Conservation (phyloP, 92 coral and sea anemone genomes). For the Parazoanthus darwini region DNA sequence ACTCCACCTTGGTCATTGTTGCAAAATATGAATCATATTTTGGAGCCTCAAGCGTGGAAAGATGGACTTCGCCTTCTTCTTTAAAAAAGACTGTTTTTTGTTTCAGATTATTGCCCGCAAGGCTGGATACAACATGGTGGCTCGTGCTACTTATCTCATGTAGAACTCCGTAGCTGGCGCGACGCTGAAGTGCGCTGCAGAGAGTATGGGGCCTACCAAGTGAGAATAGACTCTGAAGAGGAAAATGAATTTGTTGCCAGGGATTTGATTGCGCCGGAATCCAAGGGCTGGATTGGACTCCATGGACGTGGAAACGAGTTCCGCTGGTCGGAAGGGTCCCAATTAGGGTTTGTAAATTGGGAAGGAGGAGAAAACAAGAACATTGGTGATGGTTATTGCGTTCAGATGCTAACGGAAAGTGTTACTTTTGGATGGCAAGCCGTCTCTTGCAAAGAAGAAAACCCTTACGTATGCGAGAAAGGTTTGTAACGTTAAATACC, state of each 20-base stretch:
- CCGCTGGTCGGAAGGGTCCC: constrained; percentile 36
- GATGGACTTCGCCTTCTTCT: too few species aligned
- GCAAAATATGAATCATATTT: too few species aligned
- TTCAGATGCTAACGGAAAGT: constrained; percentile 23
- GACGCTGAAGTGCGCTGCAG: constrained; percentile 25
- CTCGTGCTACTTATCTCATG: constrained; percentile 22
- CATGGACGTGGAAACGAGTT: neutral
- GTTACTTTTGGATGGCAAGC: constrained; percentile 35
- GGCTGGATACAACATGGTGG: constrained; percentile 40
- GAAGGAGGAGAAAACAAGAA: constrained; percentile 40
- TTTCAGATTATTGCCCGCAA: constrained; percentile 31
- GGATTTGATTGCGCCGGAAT: constrained; percentile 17
- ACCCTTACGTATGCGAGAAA: constrained; percentile 36
- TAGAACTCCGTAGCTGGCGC: constrained; percentile 14
- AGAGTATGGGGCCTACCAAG: constrained; percentile 23
- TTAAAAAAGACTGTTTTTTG: neutral
- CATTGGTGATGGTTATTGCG: constrained; percentile 21
- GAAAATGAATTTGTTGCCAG: constrained; percentile 13
- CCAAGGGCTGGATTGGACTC: constrained; percentile 40
- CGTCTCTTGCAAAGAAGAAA: constrained; percentile 9
- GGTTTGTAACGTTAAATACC: constrained; percentile 13
- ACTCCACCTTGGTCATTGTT: too few species aligned
- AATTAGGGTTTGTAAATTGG: constrained; percentile 23
- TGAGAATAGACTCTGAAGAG: constrained; percentile 9
- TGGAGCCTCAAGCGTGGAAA: too few species aligned